phyloP scores from a whole-genome alignment of 2,113 vertebrate genomes.

The Kobus ellipsiprymnus region DNA sequence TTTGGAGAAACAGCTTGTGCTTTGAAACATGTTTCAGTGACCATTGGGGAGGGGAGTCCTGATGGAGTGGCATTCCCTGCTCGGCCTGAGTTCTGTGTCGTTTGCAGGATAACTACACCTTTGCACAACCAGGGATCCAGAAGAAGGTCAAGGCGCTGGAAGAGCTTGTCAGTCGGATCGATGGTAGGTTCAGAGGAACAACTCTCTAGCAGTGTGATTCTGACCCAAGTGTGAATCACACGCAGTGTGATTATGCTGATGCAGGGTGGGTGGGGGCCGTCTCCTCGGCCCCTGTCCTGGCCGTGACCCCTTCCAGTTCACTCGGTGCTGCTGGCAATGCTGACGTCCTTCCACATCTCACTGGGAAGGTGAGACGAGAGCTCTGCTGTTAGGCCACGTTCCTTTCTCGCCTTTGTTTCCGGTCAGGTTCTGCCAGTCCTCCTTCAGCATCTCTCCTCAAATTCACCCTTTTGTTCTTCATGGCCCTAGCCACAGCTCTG shows the following conservation, averaged over 20 bases:
- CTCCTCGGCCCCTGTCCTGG: not conserved
- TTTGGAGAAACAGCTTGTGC: not conserved
- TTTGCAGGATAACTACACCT: conserved; percentile 95
- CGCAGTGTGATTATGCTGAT: not conserved
- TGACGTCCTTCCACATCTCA: not conserved
- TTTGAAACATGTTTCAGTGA: not conserved
- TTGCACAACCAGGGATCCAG: conserved; percentile 98
- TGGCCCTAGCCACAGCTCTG: not conserved
- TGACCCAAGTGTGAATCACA: not conserved
- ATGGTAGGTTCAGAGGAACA: conserved; percentile 84
- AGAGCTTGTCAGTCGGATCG: conserved; percentile 96
- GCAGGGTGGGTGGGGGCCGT: not conserved
- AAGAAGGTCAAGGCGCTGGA: conserved; percentile 98
- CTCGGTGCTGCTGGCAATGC: not conserved
- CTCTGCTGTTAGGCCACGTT: not conserved
- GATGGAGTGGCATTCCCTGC: not conserved
- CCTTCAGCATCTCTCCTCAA: not conserved
- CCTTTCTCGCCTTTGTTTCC: not conserved
- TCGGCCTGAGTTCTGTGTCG: not conserved
- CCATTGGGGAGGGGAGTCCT: too few relatives aligned
- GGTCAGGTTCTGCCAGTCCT: rapidly evolving
- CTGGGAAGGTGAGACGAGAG: not conserved
- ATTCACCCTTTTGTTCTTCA: not conserved
- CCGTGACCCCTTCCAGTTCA: not conserved
- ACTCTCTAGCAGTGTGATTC: not conserved